Evolutionary conservation across 2,888 invertebrate species (phyloP).

Genomic region (Malthinus seriepunctatus): DNA sequence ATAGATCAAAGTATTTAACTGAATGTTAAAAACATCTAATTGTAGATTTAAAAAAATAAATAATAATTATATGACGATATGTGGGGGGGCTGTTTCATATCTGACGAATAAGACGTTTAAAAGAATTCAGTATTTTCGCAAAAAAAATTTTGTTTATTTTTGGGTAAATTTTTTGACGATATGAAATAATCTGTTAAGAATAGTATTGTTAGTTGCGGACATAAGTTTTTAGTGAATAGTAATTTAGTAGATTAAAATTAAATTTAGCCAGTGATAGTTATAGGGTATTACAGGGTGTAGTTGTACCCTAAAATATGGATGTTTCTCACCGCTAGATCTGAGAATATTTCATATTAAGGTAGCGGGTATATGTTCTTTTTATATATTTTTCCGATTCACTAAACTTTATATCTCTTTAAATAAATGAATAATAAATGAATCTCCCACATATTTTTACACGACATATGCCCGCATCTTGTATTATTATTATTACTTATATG

Average conservation of each 20-base stretch:
- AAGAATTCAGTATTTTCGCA: background rate
- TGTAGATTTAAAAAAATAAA: constrained; percentile 8
- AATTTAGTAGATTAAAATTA: constrained; percentile 32
- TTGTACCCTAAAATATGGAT: constrained; percentile 52
- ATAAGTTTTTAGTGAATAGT: constrained; percentile 33
- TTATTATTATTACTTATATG: constrained; percentile 34
- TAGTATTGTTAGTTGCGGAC: constrained; percentile 8
- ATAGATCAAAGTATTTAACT: constrained; percentile 44
- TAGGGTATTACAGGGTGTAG: constrained; percentile 57
- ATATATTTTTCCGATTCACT: background rate
- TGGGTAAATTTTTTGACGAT: constrained; percentile 14
- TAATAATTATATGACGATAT: constrained; percentile 20
- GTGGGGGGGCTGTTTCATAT: constrained; percentile 33
- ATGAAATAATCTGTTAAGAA: constrained; percentile 38
- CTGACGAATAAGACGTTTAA: constrained; percentile 7
- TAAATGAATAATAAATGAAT: constrained; percentile 14
- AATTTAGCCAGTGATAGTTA: constrained; percentile 51
- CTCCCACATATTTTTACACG: constrained; percentile 19
- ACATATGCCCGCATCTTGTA: constrained; percentile 31
- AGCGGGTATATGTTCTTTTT: constrained; percentile 18
- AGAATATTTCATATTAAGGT: constrained; percentile 33
- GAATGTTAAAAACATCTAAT: constrained; percentile 39
- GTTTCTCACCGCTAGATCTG: constrained; percentile 36
- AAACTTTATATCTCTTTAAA: constrained; percentile 8
- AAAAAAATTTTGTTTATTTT: background rate